Evolutionary conservation across 1,140 invertebrate species (phyloP).

Genomic region (Octopus bimaculoides): DNA sequence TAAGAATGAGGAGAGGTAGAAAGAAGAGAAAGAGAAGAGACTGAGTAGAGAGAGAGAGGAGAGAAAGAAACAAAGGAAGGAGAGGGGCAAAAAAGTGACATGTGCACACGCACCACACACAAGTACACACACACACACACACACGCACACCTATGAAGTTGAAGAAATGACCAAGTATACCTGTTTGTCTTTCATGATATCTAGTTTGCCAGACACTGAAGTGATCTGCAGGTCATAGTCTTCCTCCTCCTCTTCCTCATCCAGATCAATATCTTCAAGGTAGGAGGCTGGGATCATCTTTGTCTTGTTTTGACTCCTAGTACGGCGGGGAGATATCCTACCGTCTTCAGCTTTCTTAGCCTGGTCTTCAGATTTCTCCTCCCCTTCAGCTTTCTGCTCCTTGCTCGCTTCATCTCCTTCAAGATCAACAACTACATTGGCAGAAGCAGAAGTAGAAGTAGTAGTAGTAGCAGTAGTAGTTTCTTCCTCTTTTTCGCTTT

Average conservation of each 20-base stretch:
- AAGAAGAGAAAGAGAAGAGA: no score
- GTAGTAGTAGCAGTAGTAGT: neutral
- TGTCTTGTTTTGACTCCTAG: constrained; percentile 12
- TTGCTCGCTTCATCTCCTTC: constrained; percentile 9
- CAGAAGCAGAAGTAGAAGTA: neutral
- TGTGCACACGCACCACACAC: no score
- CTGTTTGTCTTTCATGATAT: neutral
- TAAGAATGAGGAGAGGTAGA: no score
- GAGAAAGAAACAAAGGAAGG: no score
- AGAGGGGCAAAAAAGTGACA: no score
- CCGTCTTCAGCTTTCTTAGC: constrained; percentile 15
- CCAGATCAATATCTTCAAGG: constrained; percentile 43
- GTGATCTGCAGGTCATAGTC: constrained; percentile 34
- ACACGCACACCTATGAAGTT: no score
- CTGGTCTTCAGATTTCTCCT: constrained; percentile 3
- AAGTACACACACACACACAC: no score
- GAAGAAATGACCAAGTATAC: no score
- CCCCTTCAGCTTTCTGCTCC: neutral
- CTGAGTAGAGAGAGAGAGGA: no score
- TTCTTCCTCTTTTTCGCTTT: neutral
- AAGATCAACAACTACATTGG: neutral
- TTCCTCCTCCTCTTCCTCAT: constrained; percentile 25
- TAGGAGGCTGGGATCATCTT: constrained; percentile 12
- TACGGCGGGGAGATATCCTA: neutral
- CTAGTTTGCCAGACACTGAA: constrained; percentile 30